These are phyloP conservation scores for Platycheirus albimanus DNA, from an alignment of 2,888 invertebrate genomes.

Conservation along the genomic window DNA sequence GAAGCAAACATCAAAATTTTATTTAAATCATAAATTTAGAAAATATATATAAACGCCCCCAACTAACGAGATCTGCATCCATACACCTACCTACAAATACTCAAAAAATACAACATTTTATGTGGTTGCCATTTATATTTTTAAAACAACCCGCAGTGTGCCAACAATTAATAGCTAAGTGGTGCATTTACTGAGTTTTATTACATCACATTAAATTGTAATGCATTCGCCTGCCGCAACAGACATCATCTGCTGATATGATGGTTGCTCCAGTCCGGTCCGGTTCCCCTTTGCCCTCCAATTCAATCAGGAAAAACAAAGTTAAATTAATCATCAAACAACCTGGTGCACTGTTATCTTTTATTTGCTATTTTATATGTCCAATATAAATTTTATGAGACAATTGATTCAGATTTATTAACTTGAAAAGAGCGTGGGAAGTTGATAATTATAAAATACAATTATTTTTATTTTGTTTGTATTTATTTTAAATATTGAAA, in stretches of 20 bases:
- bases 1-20: too few species aligned
- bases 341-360: conserved; percentile 33
- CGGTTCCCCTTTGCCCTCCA: neutral
- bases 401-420: conserved; percentile 27
- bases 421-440: conserved; percentile 44
- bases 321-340: conserved; percentile 47
- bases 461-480: conserved; percentile 15
- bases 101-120: neutral
- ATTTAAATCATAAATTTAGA: too few species aligned
- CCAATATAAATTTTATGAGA: conserved; percentile 10
- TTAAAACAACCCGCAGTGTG: neutral
- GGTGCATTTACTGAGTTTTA: neutral
- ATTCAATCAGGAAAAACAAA: neutral
- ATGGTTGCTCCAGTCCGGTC: too few species aligned
- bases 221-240: neutral
- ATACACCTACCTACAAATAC: too few species aligned
- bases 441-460: conserved; percentile 25
- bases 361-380: conserved; percentile 36
- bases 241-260: neutral
- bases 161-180: neutral
- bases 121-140: neutral
- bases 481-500: neutral
- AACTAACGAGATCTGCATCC: too few species aligned
- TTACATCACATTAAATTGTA: neutral
- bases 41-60: too few species aligned